Conservation (phyloP, 2,797 vertebrate genomes). For the Paguma larvata region DNA sequence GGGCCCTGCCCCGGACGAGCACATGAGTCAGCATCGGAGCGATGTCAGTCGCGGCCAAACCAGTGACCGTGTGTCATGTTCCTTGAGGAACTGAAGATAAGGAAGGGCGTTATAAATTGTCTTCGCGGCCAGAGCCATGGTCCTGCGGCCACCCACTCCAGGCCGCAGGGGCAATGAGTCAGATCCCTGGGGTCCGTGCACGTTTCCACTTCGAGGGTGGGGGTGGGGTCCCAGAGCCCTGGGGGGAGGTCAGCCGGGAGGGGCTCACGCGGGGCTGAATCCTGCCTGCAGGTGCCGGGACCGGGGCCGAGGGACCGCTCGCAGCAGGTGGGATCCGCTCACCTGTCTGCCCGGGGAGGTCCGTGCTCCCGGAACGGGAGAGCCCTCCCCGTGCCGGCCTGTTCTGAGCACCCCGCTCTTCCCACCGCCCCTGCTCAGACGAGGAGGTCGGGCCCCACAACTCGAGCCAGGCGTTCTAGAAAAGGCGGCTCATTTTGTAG, state of each 20-base stretch:
- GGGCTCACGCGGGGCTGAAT: rapidly evolving
- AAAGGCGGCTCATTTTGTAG: neutral
- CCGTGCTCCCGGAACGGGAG: rapidly evolving
- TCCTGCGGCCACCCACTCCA: rapidly evolving
- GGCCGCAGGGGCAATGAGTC: neutral
- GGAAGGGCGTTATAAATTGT: constrained; percentile 62
- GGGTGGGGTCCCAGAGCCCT: rapidly evolving
- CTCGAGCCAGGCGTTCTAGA: neutral
- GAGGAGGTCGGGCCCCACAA: neutral
- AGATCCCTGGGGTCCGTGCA: neutral
- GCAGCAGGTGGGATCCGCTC: neutral
- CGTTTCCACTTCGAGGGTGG: neutral
- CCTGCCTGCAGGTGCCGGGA: neutral
- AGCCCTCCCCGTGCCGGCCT: neutral
- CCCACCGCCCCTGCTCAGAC: neutral
- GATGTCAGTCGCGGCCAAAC: neutral
- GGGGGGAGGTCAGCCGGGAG: neutral
- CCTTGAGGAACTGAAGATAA: constrained; percentile 64
- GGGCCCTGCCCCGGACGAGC: neutral
- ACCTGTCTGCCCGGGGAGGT: too few relatives aligned
- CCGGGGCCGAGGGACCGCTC: neutral
- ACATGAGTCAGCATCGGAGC: constrained; percentile 10
- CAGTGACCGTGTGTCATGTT: constrained; percentile 24
- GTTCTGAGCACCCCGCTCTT: neutral
- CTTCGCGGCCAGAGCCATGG: neutral